Percentiles rank a stretch among this genome's conserved stretches.
phyloP scores from a whole-genome alignment of 1,140 invertebrate genomes.

The Antheraea pernyi region DNA sequence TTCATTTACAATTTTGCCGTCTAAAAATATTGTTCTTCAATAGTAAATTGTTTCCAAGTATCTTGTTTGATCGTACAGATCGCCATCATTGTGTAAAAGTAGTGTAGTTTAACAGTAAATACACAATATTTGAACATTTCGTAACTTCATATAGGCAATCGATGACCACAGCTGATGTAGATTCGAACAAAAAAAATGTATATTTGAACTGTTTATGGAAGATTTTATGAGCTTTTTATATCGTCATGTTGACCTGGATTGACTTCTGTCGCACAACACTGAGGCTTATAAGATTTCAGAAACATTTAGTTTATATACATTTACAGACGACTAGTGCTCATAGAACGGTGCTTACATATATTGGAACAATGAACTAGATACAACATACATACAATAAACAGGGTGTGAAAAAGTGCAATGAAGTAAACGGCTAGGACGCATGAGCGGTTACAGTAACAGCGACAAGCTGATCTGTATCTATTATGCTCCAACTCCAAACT shows the following conservation, averaged over 20 bases:
- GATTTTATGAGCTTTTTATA: constrained; percentile 34
- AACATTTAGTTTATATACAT: constrained; percentile 34
- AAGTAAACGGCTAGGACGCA: constrained; percentile 28
- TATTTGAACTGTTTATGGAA: constrained; percentile 45
- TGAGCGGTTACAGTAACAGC: constrained; percentile 22
- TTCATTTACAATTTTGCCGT: constrained; percentile 60
- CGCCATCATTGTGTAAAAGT: not conserved
- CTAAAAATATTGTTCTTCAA: constrained; percentile 73
- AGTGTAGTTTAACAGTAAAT: constrained; percentile 27
- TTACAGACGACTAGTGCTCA: constrained; percentile 45
- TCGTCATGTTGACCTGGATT: constrained; percentile 25
- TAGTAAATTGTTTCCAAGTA: constrained; percentile 48
- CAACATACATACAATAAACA: constrained; percentile 34
- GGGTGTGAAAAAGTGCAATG: constrained; percentile 36
- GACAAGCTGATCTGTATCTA: constrained; percentile 12
- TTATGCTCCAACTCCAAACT: not conserved
- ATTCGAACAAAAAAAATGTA: not conserved
- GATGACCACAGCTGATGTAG: not conserved
- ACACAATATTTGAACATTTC: not conserved
- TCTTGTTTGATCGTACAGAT: constrained; percentile 26
- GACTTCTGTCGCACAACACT: constrained; percentile 27
- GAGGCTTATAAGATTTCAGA: constrained; percentile 43
- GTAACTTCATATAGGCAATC: not conserved
- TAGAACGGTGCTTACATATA: constrained; percentile 47
- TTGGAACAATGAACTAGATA: constrained; percentile 40